Percentiles rank a stretch among this genome's conserved stretches.
phyloP scores from a whole-genome alignment of 2,797 vertebrate species.

The Danionella dracula region DNA sequence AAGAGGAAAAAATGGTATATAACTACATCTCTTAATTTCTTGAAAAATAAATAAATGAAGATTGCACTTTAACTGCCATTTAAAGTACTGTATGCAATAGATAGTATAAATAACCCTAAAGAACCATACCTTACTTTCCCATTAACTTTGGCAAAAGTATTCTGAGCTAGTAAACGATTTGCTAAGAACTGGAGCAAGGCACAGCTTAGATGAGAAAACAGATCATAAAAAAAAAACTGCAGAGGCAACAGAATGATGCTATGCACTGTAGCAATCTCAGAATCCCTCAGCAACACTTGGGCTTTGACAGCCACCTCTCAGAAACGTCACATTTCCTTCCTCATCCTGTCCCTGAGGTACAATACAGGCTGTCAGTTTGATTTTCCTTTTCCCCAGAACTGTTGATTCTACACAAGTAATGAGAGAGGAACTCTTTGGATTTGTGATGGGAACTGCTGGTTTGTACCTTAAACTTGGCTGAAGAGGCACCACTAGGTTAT shows the following conservation, averaged over 20 bases:
- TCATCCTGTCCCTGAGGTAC: slow-evolving; percentile 96
- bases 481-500: slow-evolving; percentile 37
- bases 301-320: slow-evolving; percentile 78
- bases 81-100: slow-evolving; percentile 99
- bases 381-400: slow-evolving; percentile 25
- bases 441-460: slow-evolving; percentile 49
- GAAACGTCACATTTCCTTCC: slow-evolving; percentile 72
- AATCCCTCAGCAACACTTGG: slow-evolving; percentile 58
- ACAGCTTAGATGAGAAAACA: slow-evolving; percentile 64
- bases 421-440: slow-evolving; percentile 67
- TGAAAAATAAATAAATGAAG: slow-evolving; percentile 99
- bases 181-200: slow-evolving; percentile 73
- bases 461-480: slow-evolving; percentile 65
- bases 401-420: slow-evolving; percentile 39
- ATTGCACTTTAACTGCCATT: slow-evolving; percentile 99
- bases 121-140: slow-evolving; percentile 90
- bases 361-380: slow-evolving; percentile 68
- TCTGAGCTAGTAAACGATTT: slow-evolving; percentile 87
- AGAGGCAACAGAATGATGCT: slow-evolving; percentile 29
- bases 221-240: slow-evolving; percentile 56
- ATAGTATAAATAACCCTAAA: slow-evolving; percentile 99
- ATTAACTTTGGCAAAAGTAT: slow-evolving; percentile 97
- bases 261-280: slow-evolving; percentile 34
- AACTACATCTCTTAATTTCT: slow-evolving; percentile 88
- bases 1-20: slow-evolving; percentile 71